Evolutionary conservation across 2,113 vertebrate genomes (phyloP).

Genomic region (Speoplatyrhinus poulsoni): DNA sequence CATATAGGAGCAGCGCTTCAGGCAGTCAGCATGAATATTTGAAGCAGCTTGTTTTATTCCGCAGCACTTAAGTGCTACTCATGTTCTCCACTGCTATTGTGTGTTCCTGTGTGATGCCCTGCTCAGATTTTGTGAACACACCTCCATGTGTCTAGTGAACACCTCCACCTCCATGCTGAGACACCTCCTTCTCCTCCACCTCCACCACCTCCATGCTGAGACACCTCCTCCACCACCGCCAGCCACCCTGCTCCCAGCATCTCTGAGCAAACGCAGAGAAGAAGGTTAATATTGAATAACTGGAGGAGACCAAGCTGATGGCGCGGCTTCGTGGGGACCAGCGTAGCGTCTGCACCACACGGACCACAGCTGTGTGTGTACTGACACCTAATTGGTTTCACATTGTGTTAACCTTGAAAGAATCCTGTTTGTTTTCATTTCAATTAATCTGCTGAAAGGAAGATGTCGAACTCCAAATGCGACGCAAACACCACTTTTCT

Average conservation of each 20-base stretch:
- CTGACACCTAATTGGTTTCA: not conserved
- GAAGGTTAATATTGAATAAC: constrained; percentile 66
- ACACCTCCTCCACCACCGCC: not conserved
- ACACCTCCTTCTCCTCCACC: not conserved
- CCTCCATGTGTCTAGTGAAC: too few relatives aligned
- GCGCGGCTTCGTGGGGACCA: too few relatives aligned
- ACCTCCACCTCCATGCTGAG: not conserved
- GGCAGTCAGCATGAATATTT: too few relatives aligned
- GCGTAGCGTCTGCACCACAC: too few relatives aligned
- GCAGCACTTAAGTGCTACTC: too few relatives aligned
- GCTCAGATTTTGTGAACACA: too few relatives aligned
- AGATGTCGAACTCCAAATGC: not conserved
- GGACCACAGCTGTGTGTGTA: not conserved
- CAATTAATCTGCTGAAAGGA: not conserved
- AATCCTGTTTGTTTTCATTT: not conserved
- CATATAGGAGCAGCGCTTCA: too few relatives aligned
- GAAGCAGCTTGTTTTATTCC: too few relatives aligned
- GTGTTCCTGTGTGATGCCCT: too few relatives aligned
- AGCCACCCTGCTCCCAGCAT: constrained; percentile 16
- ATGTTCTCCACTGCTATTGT: too few relatives aligned
- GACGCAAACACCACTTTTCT: too few relatives aligned
- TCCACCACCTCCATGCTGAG: not conserved
- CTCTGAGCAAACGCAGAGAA: constrained; percentile 50
- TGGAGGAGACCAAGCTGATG: not conserved
- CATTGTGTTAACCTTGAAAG: not conserved